Base-by-base conservation (phyloP, 92 coral and sea anemone genomes). In the Phenganax stokvisi region DNA sequence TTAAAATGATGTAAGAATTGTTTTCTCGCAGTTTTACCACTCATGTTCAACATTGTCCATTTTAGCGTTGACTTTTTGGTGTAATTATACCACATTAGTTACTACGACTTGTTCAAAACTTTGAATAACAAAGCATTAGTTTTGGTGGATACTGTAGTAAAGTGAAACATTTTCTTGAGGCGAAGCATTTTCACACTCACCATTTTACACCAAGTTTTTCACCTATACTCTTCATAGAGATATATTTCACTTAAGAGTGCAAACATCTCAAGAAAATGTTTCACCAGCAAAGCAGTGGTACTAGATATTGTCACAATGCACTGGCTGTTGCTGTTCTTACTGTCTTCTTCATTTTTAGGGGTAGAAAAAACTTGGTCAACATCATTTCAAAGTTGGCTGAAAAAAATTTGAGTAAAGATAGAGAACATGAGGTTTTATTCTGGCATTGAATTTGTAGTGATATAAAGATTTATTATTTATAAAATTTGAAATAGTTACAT, bases 281-380 rank as follows among this genome's bases (percentile, higher is more conserved):
- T 20, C 25, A 20, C 25, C 25, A 20, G 25, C 28, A 10, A 11
- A 51, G 1, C 25, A 3, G 15, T 17, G 20, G 12, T 56, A 29
- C 9, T 7, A 6, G 15, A 11, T 7, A 0, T 11, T 5, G 31
- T 30, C 11, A 54, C 15, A 55, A 75, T 15, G 9, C 1, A 25
- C 62, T 10, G 4, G 5, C 13, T 8, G 3, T 31, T 70, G 0
- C 16, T 9, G 31, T 51, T 51, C 7, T 25, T 1, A 59, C n/a
- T 59, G 7, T 25, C 16, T 25, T 13, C 16, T 13, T 13, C 65
- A 59, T 59, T 73, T 73, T 44, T 63, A 78, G 82, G 72, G 59
- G 82, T 20, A 56, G 92, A 79, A 88, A 85, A 81, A 91, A 91
- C 81, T 90, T 91, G 68, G 97, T 89, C 80, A 85, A 89, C 56